phyloP scores from a whole-genome alignment of 2,888 invertebrate genomes.

The Oxyteleia sp. region DNA sequence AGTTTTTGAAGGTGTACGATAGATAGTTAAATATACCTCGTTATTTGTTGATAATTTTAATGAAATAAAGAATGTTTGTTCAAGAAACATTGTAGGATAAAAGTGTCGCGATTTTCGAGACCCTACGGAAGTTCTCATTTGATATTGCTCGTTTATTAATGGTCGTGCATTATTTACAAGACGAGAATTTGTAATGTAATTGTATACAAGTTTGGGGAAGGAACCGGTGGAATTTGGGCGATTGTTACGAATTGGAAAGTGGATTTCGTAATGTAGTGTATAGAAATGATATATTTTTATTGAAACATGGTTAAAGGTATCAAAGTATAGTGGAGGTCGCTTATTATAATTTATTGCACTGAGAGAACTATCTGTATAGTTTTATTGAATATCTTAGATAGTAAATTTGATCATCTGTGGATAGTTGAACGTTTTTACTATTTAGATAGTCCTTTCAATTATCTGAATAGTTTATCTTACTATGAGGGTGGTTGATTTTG shows the following conservation, averaged over 20 bases:
- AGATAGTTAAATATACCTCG: constrained; percentile 68
- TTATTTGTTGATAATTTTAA: constrained; percentile 72
- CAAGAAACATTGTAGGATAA: constrained; percentile 45
- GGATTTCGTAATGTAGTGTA: too few relatives aligned
- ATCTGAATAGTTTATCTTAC: too few relatives aligned
- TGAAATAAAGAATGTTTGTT: constrained; percentile 48
- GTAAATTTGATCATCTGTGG: too few relatives aligned
- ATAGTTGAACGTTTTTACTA: too few relatives aligned
- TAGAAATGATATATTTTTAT: too few relatives aligned
- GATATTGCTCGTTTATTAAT: constrained; percentile 29
- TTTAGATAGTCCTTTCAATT: too few relatives aligned
- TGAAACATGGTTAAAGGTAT: too few relatives aligned
- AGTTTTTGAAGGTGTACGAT: constrained; percentile 52
- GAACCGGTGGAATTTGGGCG: constrained; percentile 1
- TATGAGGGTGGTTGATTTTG: too few relatives aligned
- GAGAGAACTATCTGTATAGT: too few relatives aligned
- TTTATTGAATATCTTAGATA: too few relatives aligned
- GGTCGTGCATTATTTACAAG: neutral
- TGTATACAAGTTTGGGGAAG: constrained; percentile 5
- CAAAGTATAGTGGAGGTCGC: too few relatives aligned
- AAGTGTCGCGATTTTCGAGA: constrained; percentile 27
- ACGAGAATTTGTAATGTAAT: neutral
- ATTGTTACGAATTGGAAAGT: neutral
- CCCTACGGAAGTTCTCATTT: constrained; percentile 14
- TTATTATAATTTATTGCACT: too few relatives aligned